Conservation (phyloP, 2,888 invertebrate species). For the Apeira syringaria region DNA sequence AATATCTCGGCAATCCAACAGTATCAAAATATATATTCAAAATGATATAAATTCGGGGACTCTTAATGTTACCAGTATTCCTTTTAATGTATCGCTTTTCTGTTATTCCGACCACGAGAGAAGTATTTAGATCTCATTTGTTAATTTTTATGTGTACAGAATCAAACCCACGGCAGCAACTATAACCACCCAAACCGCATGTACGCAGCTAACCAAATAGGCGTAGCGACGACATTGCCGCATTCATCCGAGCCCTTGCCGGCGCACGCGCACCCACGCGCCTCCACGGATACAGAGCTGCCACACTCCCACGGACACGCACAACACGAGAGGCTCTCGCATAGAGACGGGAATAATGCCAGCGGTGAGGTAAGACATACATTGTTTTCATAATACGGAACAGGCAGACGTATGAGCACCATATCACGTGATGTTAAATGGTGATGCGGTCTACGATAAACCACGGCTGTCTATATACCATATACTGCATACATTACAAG, state of each 20-base stretch:
- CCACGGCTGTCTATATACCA: too few relatives aligned
- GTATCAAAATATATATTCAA: not conserved
- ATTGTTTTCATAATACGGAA: too few relatives aligned
- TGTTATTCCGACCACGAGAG: too few relatives aligned
- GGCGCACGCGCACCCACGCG: slow-evolving; percentile 30
- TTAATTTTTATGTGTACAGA: slow-evolving; percentile 46
- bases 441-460: too few relatives aligned
- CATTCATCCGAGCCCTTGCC: slow-evolving; percentile 57
- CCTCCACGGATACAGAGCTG: slow-evolving; percentile 49
- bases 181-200: slow-evolving; percentile 63
- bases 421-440: too few relatives aligned
- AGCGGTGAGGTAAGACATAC: slow-evolving; percentile 51
- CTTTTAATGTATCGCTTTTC: too few relatives aligned
- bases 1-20: too few relatives aligned
- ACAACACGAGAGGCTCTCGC: slow-evolving; percentile 63
- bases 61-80: too few relatives aligned
- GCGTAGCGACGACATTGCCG: slow-evolving; percentile 75
- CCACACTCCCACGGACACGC: slow-evolving; percentile 55
- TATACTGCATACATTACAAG: too few relatives aligned
- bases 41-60: too few relatives aligned
- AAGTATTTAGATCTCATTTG: too few relatives aligned
- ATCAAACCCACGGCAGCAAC: slow-evolving; percentile 55
- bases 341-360: slow-evolving; percentile 50
- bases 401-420: too few relatives aligned
- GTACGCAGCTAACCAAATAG: slow-evolving; percentile 76